Evolutionary conservation across 2,797 vertebrate genomes (phyloP).

Genomic region (Chrysocyon brachyurus): DNA sequence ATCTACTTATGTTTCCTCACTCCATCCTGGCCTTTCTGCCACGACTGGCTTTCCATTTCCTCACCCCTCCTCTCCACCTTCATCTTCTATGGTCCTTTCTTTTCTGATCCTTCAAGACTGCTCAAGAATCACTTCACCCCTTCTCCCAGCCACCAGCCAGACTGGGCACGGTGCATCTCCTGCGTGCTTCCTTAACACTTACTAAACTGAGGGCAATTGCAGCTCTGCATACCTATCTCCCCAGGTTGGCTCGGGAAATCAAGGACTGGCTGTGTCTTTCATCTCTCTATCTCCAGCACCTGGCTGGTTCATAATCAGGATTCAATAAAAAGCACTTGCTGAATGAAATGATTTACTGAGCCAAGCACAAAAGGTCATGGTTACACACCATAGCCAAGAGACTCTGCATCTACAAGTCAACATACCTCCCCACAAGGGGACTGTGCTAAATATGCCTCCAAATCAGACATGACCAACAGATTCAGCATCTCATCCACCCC

Average conservation of each 20-base stretch:
- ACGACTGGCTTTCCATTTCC: neutral
- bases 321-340: slow-evolving; percentile 55
- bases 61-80: neutral
- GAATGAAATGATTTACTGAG: slow-evolving; percentile 57
- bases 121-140: neutral
- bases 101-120: slow-evolving; percentile 27
- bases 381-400: neutral
- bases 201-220: neutral
- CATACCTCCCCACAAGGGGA: neutral
- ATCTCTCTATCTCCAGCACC: neutral
- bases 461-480: neutral
- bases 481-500: neutral
- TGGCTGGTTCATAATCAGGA: slow-evolving; percentile 3
- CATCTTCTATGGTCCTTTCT: neutral
- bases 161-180: neutral
- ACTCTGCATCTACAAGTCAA: neutral
- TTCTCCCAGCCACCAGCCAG: neutral
- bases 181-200: neutral
- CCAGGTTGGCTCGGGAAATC: neutral
- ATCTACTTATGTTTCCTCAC: neutral
- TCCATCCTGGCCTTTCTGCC: neutral
- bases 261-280: slow-evolving; percentile 34
- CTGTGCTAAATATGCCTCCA: neutral
- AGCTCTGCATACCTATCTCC: neutral
- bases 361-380: slow-evolving; percentile 57